phyloP scores from a whole-genome alignment of 2,113 vertebrate genomes.

The Syngnathus floridae region DNA sequence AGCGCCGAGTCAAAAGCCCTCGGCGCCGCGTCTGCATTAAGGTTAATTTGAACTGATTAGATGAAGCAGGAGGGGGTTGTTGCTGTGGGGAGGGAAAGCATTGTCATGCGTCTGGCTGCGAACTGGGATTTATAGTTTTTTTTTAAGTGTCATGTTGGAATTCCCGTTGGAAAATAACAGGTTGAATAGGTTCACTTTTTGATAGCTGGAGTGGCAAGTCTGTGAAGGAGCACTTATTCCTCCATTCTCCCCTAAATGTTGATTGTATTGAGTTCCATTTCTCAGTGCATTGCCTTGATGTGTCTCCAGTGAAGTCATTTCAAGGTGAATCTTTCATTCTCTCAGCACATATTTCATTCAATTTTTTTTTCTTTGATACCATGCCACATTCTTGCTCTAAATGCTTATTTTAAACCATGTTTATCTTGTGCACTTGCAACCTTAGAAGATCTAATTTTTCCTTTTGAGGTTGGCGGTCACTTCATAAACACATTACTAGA shows the following conservation, averaged over 20 bases:
- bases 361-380: neutral
- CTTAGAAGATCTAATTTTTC: neutral
- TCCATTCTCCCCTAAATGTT: slow-evolving; percentile 6
- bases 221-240: slow-evolving; percentile 13
- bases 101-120: slow-evolving; percentile 34
- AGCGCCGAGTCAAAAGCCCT: slow-evolving; percentile 51
- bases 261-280: slow-evolving; percentile 18
- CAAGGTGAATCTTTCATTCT: neutral
- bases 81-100: slow-evolving; percentile 43
- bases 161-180: slow-evolving; percentile 35
- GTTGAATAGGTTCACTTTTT: slow-evolving; percentile 36
- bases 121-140: slow-evolving; percentile 30
- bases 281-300: slow-evolving; percentile 6
- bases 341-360: neutral
- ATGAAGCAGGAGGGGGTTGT: slow-evolving; percentile 54
- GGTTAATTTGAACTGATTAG: slow-evolving; percentile 71
- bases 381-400: neutral
- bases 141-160: slow-evolving; percentile 28
- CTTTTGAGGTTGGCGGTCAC: neutral
- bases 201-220: slow-evolving; percentile 31
- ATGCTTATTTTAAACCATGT: neutral
- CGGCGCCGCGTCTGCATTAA: slow-evolving; percentile 52
- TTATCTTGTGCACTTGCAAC: neutral
- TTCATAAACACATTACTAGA: neutral
- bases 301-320: slow-evolving; percentile 14